Evolutionary conservation across 2,797 vertebrate species (phyloP).

Genomic region (Percopsis omiscomaycus): DNA sequence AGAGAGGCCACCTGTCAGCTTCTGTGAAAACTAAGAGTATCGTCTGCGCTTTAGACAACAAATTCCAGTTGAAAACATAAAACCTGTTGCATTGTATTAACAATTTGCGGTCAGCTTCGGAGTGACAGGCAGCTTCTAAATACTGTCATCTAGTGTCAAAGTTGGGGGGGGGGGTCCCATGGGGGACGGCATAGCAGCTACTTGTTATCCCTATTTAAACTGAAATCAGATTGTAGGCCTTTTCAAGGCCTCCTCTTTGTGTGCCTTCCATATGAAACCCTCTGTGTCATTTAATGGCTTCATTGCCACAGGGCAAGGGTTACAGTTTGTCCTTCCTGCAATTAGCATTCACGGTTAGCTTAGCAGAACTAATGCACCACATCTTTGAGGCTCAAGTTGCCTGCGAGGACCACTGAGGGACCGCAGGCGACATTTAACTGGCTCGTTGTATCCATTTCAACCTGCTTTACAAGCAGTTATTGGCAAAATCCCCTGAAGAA

Average conservation of each 20-base stretch:
- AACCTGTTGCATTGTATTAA: conserved; percentile 59
- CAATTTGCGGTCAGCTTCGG: conserved; percentile 51
- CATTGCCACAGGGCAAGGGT: conserved; percentile 77
- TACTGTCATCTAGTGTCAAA: conserved; percentile 27
- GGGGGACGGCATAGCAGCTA: conserved; percentile 45
- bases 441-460: conserved; percentile 74
- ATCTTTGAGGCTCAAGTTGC: conserved; percentile 89
- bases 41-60: conserved; percentile 26
- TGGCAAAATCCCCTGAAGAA: conserved; percentile 59
- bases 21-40: conserved; percentile 38
- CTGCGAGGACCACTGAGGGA: conserved; percentile 62
- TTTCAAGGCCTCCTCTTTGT: conserved; percentile 62
- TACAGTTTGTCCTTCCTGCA: conserved; percentile 87
- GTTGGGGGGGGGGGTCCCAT: conserved; percentile 34
- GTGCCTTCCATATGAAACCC: conserved; percentile 48
- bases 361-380: conserved; percentile 91
- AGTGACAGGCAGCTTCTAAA: conserved; percentile 55
- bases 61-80: conserved; percentile 56
- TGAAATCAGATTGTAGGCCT: conserved; percentile 64
- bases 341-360: conserved; percentile 91
- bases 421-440: conserved; percentile 64
- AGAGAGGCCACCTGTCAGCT: conserved; percentile 49
- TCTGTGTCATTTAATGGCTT: conserved; percentile 73
- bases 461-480: conserved; percentile 69
- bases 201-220: conserved; percentile 69